Percentiles rank a stretch among this genome's conserved stretches.
phyloP scores from a whole-genome alignment of 37 sponge, comb jelly and placozoan genomes.

The Ephydatia muelleri region DNA sequence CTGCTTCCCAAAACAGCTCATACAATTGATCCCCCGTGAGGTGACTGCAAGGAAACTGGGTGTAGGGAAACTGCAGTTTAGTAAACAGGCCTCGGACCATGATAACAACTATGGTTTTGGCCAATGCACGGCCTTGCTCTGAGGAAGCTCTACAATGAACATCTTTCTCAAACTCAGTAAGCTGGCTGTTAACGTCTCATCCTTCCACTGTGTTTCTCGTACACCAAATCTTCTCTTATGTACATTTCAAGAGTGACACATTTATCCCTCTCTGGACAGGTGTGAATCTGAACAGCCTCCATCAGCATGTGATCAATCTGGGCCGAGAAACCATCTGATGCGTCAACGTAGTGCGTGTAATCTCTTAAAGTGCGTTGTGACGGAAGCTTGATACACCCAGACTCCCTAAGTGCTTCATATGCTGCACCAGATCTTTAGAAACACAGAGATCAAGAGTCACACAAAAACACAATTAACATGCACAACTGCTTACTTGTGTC shows the following conservation, averaged over 20 bases:
- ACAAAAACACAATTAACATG: no score
- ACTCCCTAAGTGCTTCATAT: conserved; percentile 5
- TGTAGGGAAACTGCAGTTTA: conserved; percentile 13
- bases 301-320: neutral
- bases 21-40: conserved; percentile 10
- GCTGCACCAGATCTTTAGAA: neutral
- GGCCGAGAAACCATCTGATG: conserved; percentile 5
- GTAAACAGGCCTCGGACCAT: conserved; percentile 39
- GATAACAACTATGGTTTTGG: conserved; percentile 34
- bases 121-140: neutral
- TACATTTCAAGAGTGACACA: conserved; percentile 2
- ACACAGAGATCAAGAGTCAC: no score
- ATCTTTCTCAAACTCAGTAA: conserved; percentile 4
- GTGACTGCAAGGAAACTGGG: conserved; percentile 21
- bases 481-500: neutral
- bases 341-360: conserved; percentile 3
- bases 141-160: neutral
- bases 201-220: conserved; percentile 3
- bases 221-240: conserved; percentile 11
- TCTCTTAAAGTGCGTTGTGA: neutral
- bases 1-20: conserved; percentile 34
- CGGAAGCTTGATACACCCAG: conserved; percentile 8
- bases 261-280: conserved; percentile 10
- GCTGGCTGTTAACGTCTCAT: conserved; percentile 25
- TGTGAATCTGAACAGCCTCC: conserved; percentile 6